Evolutionary conservation across 2,797 vertebrate genomes (phyloP).

Genomic region (Dipus sagitta): DNA sequence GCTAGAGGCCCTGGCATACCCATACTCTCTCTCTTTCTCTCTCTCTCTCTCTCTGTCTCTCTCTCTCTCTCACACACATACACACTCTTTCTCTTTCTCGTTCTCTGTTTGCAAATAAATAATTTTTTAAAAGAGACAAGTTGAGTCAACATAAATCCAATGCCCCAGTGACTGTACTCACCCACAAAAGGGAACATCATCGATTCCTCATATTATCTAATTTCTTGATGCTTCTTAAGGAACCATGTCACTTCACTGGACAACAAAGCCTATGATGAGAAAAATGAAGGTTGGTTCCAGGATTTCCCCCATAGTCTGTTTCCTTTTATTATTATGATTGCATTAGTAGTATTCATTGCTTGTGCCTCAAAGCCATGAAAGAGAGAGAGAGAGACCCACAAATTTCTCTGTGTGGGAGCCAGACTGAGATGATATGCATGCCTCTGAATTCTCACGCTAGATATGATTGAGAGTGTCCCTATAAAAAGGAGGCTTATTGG

Average conservation of each 20-base stretch:
- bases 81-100: too few relatives aligned
- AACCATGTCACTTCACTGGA: constrained; percentile 41
- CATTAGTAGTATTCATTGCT: constrained; percentile 51
- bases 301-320: constrained; percentile 30
- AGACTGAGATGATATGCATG: constrained; percentile 14
- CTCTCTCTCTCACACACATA: too few relatives aligned
- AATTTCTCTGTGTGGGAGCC: constrained; percentile 63
- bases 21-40: too few relatives aligned
- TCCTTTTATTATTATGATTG: constrained; percentile 71
- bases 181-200: constrained; percentile 50
- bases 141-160: constrained; percentile 72
- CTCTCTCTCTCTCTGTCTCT: too few relatives aligned
- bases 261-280: constrained; percentile 7
- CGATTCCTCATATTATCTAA: constrained; percentile 46
- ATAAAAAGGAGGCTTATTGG: constrained; percentile 55
- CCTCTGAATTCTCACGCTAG: not conserved
- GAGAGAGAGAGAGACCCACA: constrained; percentile 13
- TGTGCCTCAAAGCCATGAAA: constrained; percentile 39
- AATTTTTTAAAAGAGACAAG: not conserved
- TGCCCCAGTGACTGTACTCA: constrained; percentile 53
- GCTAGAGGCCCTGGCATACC: too few relatives aligned
- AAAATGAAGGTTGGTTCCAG: constrained; percentile 8
- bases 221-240: constrained; percentile 5
- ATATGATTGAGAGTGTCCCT: constrained; percentile 54
- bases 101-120: too few relatives aligned